Evolutionary conservation across 2,113 vertebrate genomes (phyloP).

Genomic region (Aegotheles bennettii): DNA sequence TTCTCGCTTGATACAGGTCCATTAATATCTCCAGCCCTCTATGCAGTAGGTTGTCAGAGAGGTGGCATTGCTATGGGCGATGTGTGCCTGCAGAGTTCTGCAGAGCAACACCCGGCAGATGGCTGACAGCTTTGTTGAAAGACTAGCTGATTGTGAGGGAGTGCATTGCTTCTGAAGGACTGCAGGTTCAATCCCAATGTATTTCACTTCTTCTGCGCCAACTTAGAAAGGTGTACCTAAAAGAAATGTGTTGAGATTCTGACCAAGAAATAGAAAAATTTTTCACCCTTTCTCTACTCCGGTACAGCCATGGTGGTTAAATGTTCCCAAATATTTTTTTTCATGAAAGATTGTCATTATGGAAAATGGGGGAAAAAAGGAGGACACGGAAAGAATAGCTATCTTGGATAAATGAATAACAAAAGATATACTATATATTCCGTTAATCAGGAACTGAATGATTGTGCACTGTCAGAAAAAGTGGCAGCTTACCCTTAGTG

Average conservation of each 20-base stretch:
- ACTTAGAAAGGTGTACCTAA: background rate
- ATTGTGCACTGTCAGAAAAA: background rate
- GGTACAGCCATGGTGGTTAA: background rate
- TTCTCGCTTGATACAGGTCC: background rate
- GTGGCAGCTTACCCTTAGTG: background rate
- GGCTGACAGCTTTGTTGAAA: background rate
- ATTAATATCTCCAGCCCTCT: background rate
- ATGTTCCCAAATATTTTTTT: background rate
- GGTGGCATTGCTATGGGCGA: background rate
- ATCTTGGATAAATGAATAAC: background rate
- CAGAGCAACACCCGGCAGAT: conserved; percentile 28
- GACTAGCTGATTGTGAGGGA: background rate
- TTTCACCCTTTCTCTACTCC: background rate
- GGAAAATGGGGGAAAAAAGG: rapidly evolving
- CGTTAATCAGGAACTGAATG: background rate
- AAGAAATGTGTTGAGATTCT: background rate
- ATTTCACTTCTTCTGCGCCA: background rate
- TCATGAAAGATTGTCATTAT: background rate
- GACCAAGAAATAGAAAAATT: background rate
- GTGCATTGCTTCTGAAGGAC: background rate
- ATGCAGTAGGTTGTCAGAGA: background rate
- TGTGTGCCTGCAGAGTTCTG: background rate
- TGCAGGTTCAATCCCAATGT: background rate
- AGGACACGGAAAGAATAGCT: background rate
- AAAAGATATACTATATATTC: background rate